These are phyloP conservation scores for Lysandra coridon DNA, from an alignment of 2,888 invertebrate genomes.

Conservation along the genomic window DNA sequence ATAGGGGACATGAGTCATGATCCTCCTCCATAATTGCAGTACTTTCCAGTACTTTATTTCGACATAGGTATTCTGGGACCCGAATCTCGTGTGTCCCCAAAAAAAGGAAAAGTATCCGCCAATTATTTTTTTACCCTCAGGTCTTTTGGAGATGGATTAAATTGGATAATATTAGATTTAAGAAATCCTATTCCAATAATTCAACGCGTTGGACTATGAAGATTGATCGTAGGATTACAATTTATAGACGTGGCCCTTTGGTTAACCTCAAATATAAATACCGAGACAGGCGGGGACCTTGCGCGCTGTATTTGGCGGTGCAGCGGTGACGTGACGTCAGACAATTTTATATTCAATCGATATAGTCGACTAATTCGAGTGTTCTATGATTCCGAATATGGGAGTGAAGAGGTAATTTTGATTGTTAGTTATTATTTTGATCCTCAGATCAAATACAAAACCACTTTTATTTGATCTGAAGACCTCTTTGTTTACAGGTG, in stretches of 20 bases:
- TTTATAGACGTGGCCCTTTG: constrained; percentile 9
- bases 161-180: too few species aligned
- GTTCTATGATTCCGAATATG: neutral
- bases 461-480: too few species aligned
- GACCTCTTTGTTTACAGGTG: too few species aligned
- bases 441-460: too few species aligned
- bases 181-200: neutral
- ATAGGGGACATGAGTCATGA: too few species aligned
- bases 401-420: neutral
- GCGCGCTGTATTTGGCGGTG: constrained; percentile 30
- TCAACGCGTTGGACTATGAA: neutral
- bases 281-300: constrained; percentile 20
- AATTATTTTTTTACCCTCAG: too few species aligned
- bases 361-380: constrained; percentile 21
- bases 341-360: constrained; percentile 31
- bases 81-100: too few species aligned
- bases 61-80: too few species aligned
- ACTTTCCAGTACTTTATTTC: too few species aligned
- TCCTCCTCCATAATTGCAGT: too few species aligned
- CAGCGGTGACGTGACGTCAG: constrained; percentile 27
- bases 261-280: constrained; percentile 30
- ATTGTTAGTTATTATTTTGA: neutral
- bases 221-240: constrained; percentile 17
- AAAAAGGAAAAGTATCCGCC: too few species aligned
- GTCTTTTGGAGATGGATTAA: too few species aligned